These are phyloP conservation scores for Gobio gobio DNA, from an alignment of 2,113 vertebrate genomes.

Conservation along the genomic window DNA sequence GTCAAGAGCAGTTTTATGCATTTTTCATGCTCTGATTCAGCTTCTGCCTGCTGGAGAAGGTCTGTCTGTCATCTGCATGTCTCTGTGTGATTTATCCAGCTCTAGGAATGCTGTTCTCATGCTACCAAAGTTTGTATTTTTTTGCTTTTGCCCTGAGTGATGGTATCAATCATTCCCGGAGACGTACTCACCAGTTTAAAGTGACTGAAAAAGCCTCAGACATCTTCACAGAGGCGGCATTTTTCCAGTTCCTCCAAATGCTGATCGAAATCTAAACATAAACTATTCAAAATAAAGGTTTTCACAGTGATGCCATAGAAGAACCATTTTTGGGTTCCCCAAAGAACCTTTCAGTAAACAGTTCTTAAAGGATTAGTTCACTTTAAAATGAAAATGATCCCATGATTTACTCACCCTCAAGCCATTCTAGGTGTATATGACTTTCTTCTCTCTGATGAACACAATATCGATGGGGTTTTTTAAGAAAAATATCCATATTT, in stretches of 20 bases:
- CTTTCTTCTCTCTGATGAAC: too few relatives aligned
- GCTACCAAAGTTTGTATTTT: slow-evolving; percentile 16
- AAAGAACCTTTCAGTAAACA: too few relatives aligned
- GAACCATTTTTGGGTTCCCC: too few relatives aligned
- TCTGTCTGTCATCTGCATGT: slow-evolving; percentile 57
- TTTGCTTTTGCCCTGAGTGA: slow-evolving; percentile 38
- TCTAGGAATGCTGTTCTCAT: slow-evolving; percentile 36
- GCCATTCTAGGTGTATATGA: too few relatives aligned
- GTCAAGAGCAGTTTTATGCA: slow-evolving; percentile 38
- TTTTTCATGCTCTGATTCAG: slow-evolving; percentile 52
- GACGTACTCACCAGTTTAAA: background rate
- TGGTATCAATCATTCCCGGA: slow-evolving; percentile 42
- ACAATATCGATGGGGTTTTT: too few relatives aligned
- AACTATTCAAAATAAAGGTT: background rate
- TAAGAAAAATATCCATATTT: too few relatives aligned
- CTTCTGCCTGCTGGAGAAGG: slow-evolving; percentile 53
- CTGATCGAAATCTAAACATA: slow-evolving; percentile 17
- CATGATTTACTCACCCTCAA: too few relatives aligned
- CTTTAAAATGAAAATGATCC: too few relatives aligned
- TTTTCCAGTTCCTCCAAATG: slow-evolving; percentile 28
- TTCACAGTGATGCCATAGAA: too few relatives aligned
- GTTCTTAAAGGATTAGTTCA: too few relatives aligned
- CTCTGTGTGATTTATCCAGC: slow-evolving; percentile 51
- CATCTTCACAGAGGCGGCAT: slow-evolving; percentile 29
- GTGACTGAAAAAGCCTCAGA: slow-evolving; percentile 23